A percentile compares a stretch with the other conserved stretches of the same genome.
Evolutionary conservation across 2,797 vertebrate genomes (phyloP).

Genomic region (Megaceryle alcyon): DNA sequence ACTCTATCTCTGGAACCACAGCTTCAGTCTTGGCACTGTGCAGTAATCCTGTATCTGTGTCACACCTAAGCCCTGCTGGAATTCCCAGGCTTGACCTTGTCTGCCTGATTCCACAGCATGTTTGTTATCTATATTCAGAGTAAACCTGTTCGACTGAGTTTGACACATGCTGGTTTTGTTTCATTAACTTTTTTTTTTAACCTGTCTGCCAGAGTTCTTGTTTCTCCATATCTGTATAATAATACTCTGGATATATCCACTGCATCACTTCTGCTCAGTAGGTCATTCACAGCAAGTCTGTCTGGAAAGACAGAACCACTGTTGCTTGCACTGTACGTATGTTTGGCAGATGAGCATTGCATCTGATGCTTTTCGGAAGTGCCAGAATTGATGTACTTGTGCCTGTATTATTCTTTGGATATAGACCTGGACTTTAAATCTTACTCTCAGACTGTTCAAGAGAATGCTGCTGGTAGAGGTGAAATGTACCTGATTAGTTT

Average conservation of each 20-base stretch:
- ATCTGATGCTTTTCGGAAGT: not conserved
- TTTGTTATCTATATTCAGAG: not conserved
- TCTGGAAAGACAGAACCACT: not conserved
- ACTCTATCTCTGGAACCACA: not conserved
- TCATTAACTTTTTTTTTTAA: not conserved
- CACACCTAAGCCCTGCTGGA: not conserved
- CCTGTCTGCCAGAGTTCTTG: not conserved
- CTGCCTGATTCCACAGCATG: not conserved
- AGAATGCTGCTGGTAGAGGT: not conserved
- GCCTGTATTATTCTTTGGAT: not conserved
- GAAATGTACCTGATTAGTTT: not conserved
- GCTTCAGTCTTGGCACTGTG: not conserved
- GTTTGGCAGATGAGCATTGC: not conserved
- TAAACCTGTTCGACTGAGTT: not conserved
- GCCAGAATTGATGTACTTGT: not conserved
- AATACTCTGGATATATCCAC: not conserved
- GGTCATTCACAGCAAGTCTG: not conserved
- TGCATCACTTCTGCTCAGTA: not conserved
- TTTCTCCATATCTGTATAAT: not conserved
- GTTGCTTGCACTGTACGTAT: not conserved
- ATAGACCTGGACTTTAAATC: not conserved
- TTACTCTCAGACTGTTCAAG: not conserved
- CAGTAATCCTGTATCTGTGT: rapidly evolving
- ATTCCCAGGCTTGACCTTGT: not conserved
- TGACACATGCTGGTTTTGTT: not conserved